Evolutionary conservation across 2,888 invertebrate species (phyloP).

Genomic region (Eupithecia subfuscata): DNA sequence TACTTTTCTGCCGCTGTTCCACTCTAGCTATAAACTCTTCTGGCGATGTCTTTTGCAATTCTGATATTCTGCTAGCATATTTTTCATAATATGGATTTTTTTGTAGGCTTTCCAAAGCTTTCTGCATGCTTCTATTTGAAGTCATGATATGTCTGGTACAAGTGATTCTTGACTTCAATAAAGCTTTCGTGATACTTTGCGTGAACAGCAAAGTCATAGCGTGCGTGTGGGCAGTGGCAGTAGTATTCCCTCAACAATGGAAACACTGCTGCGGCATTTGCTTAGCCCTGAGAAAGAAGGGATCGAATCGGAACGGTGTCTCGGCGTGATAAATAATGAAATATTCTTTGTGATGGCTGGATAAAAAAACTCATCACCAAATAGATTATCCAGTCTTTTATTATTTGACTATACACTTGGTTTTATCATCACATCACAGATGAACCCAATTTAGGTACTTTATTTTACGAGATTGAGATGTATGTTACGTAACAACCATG

Average conservation of each 20-base stretch:
- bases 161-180: slow-evolving; percentile 8
- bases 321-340: not conserved
- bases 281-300: not conserved
- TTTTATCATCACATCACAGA: not conserved
- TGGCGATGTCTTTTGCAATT: slow-evolving; percentile 89
- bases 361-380: not conserved
- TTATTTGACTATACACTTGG: not conserved
- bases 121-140: slow-evolving; percentile 69
- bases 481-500: not conserved
- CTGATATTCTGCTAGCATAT: slow-evolving; percentile 90
- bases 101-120: slow-evolving; percentile 82
- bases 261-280: not conserved
- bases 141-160: slow-evolving; percentile 19
- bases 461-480: too few relatives aligned
- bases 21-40: slow-evolving; percentile 88
- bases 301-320: not conserved
- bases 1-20: slow-evolving; percentile 77
- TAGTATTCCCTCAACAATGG: not conserved
- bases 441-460: not conserved
- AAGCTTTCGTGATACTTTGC: slow-evolving; percentile 8
- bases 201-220: slow-evolving; percentile 10
- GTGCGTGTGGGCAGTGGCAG: not conserved
- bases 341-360: not conserved
- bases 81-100: slow-evolving; percentile 92
- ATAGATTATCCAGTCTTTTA: not conserved